Evolutionary conservation across 2,113 vertebrate genomes (phyloP).

Genomic region (Drymodes brunneopygia): DNA sequence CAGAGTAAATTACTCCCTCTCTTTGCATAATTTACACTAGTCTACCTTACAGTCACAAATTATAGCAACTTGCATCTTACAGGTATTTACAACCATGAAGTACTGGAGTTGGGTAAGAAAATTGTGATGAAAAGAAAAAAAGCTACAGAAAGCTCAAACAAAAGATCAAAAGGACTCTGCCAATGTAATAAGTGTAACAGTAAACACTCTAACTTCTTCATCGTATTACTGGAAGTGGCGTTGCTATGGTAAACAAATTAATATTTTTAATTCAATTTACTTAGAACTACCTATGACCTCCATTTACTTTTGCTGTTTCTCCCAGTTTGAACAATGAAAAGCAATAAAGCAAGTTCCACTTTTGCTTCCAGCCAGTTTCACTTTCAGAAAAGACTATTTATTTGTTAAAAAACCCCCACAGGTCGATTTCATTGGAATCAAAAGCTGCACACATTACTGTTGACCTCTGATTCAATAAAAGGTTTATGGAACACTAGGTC

Average conservation of each 20-base stretch:
- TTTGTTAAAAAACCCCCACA: background rate
- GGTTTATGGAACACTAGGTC: background rate
- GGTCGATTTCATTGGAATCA: background rate
- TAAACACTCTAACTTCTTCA: conserved; percentile 15
- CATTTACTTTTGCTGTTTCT: background rate
- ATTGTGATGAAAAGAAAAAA: background rate
- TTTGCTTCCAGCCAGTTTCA: conserved; percentile 16
- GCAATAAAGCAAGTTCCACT: conserved; percentile 33
- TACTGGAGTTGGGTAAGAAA: background rate
- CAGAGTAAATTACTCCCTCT: background rate
- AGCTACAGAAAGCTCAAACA: background rate
- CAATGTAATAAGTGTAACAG: background rate
- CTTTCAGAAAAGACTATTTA: conserved; percentile 14
- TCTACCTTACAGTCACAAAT: background rate
- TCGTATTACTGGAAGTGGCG: background rate
- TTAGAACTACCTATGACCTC: background rate
- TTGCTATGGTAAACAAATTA: background rate
- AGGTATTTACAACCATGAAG: background rate
- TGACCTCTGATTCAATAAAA: conserved; percentile 36
- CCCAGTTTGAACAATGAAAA: background rate
- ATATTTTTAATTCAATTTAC: conserved; percentile 5
- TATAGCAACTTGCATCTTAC: background rate
- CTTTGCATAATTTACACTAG: background rate
- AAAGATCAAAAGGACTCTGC: background rate
- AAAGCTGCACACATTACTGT: background rate